These are phyloP conservation scores for Chionoecetes opilio DNA, from an alignment of 1,140 invertebrate species.

Conservation along the genomic window DNA sequence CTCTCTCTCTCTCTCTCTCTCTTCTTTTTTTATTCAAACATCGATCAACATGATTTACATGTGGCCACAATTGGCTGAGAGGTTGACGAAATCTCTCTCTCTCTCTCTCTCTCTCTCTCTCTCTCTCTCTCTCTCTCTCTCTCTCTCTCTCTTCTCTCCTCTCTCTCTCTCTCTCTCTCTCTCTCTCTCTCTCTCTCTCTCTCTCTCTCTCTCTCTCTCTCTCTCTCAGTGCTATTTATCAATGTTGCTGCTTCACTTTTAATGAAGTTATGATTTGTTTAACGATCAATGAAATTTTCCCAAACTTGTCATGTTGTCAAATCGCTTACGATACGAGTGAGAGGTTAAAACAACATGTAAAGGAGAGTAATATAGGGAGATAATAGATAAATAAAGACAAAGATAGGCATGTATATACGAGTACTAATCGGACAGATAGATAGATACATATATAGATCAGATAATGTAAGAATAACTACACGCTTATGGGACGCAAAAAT, in stretches of 20 bases:
- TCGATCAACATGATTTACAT: too few relatives aligned
- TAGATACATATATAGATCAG: not conserved
- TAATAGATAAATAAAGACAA: not conserved
- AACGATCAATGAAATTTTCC: too few relatives aligned
- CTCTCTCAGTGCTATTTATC: not conserved
- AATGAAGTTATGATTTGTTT: too few relatives aligned
- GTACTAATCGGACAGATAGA: not conserved
- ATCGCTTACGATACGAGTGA: too few relatives aligned
- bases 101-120: constrained; percentile 16
- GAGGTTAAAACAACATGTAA: too few relatives aligned
- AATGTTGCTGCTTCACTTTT: too few relatives aligned
- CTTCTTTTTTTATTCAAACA: not conserved
- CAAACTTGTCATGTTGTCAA: too few relatives aligned
- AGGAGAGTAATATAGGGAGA: too few relatives aligned
- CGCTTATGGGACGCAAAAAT: not conserved
- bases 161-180: not conserved
- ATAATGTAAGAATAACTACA: too few relatives aligned
- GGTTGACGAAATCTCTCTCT: not conserved
- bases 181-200: not conserved
- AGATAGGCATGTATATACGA: not conserved
- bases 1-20: not conserved
- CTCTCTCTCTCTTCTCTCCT: not conserved
- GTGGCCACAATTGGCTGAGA: not conserved
- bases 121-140: not conserved
- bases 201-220: not conserved